Percentiles rank a stretch among this genome's conserved stretches.
Evolutionary conservation across 1,140 invertebrate genomes (phyloP).

Genomic region (Stenopsyche tienmushanensis): DNA sequence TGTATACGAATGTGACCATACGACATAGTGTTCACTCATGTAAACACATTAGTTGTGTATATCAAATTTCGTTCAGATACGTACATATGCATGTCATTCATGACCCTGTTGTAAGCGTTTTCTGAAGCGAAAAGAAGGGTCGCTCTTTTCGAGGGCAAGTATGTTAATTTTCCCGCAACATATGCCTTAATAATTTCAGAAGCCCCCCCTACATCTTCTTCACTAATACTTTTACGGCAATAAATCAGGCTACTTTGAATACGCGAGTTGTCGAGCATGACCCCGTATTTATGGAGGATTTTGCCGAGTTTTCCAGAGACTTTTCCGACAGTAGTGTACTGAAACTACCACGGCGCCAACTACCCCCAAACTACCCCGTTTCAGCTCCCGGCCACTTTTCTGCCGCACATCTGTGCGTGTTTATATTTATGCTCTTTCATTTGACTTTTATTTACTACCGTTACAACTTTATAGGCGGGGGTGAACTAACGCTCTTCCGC

Average conservation of each 20-base stretch:
- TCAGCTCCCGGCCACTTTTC: background rate
- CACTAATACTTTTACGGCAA: background rate
- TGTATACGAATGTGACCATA: too few relatives aligned
- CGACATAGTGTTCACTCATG: too few relatives aligned
- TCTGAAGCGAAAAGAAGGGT: too few relatives aligned
- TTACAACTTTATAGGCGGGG: conserved; percentile 19
- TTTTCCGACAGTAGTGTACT: background rate
- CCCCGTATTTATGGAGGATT: conserved; percentile 13
- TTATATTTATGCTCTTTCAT: conserved; percentile 20
- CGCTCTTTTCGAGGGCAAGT: background rate
- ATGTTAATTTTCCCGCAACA: conserved; percentile 19
- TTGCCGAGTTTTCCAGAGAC: conserved; percentile 10
- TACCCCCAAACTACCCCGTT: background rate
- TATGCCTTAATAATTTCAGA: conserved; percentile 11
- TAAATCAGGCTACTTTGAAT: background rate
- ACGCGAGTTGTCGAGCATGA: background rate
- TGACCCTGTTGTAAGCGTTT: too few relatives aligned
- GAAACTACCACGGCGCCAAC: conserved; percentile 9
- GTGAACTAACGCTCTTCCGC: too few relatives aligned
- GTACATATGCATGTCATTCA: too few relatives aligned
- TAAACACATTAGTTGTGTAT: too few relatives aligned
- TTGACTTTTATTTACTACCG: conserved; percentile 25
- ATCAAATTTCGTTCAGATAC: too few relatives aligned
- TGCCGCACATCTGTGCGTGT: conserved; percentile 8
- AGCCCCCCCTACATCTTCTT: background rate